Evolutionary conservation across 2,888 invertebrate species (phyloP), one percentile per base, ranked within the genome.

Genomic region (Ischnura elegans): DNA sequence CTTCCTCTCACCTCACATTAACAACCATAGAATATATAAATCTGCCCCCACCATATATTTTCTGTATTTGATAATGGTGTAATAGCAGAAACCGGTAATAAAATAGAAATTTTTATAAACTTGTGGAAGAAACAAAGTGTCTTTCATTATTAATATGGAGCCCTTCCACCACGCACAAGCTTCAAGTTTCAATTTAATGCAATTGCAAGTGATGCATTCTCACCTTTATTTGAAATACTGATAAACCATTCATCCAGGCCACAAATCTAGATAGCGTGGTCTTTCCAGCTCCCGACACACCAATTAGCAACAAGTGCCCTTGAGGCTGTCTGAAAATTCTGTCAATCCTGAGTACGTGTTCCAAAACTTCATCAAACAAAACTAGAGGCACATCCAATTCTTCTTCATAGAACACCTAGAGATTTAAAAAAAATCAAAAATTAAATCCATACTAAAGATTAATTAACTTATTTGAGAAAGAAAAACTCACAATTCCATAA

Each of bases 191-290:
- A n/a, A n/a, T n/a, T n/a, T n/a, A n/a, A n/a, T n/a, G n/a, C n/a
- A n/a, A n/a, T 51, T 10, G 19, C 13, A 1, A 51, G 19, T 6
- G 2, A 51, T 19, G 55, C 45, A 25, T 21, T 61, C 94, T 94
- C 95, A 98, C 99, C 97, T 99, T 99, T 95, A 99, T 99, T 97
- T 99, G 99, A 97, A 99, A 99, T 94, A 99, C 99, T 95, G 98
- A 99, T 66, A 99, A 97, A 13, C 99, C 99, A 96, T 99, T 99
- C 98, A 99, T 99, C 99, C 99, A 99, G 93, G 99, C 99, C 55
- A 99, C 99, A 96, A 99, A 99, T 95, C 99, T 97, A 46, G 99
- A 99, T 95, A 99, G 97, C 19, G 99, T 99, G 0, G 99, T 99
- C 96, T 99, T 99, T 95, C 99, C 99, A 94, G 99, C 99, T 87